phyloP scores from a whole-genome alignment of 1,140 invertebrate genomes.

The Holcopasites calliopsidis region DNA sequence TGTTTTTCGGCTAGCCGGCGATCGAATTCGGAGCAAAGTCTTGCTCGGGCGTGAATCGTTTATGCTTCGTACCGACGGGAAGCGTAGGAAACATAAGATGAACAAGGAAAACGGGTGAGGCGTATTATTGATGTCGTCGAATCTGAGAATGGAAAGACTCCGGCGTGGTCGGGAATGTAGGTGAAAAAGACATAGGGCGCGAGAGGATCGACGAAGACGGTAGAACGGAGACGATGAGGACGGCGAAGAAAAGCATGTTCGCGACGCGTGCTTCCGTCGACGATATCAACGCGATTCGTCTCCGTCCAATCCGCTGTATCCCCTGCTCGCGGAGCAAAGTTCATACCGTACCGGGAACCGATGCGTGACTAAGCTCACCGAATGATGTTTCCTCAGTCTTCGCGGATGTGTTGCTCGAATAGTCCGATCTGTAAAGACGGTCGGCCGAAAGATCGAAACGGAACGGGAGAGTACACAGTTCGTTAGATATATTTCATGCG shows the following conservation, averaged over 20 bases:
- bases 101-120: too few species aligned
- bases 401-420: slow-evolving; percentile 56
- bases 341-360: slow-evolving; percentile 63
- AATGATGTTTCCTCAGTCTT: slow-evolving; percentile 72
- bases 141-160: too few species aligned
- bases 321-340: slow-evolving; percentile 71
- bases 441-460: not conserved
- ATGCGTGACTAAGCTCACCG: slow-evolving; percentile 71
- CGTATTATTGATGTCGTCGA: too few species aligned
- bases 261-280: slow-evolving; percentile 69
- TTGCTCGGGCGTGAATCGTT: too few species aligned
- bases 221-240: slow-evolving; percentile 16
- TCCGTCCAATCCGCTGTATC: slow-evolving; percentile 69
- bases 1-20: too few species aligned
- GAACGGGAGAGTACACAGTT: not conserved
- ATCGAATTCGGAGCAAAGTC: too few species aligned
- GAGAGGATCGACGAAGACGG: not conserved
- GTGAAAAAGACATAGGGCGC: not conserved
- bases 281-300: slow-evolving; percentile 68
- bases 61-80: too few species aligned
- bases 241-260: slow-evolving; percentile 64
- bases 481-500: too few species aligned
- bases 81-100: too few species aligned
- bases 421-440: slow-evolving; percentile 1
- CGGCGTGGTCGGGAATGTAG: not conserved